phyloP scores from a whole-genome alignment of 2,113 vertebrate genomes.

The Marmota flaviventris region DNA sequence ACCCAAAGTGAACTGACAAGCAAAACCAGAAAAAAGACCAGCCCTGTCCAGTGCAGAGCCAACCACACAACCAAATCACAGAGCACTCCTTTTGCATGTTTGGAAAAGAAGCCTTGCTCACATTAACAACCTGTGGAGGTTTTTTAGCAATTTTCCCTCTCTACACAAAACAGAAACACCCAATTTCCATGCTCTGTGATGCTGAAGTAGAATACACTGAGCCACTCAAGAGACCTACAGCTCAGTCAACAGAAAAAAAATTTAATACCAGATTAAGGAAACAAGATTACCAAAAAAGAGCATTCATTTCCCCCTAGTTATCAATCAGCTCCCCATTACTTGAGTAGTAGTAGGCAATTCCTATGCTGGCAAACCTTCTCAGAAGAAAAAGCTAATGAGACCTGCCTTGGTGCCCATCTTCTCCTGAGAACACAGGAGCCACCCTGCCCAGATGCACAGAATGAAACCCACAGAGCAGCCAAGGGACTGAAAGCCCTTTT shows the following conservation, averaged over 20 bases:
- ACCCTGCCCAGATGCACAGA: neutral
- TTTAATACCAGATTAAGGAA: neutral
- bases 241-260: neutral
- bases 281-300: neutral
- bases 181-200: neutral
- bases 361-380: neutral
- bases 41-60: neutral
- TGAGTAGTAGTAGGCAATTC: neutral
- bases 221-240: neutral
- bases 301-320: neutral
- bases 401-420: neutral
- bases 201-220: neutral
- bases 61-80: neutral
- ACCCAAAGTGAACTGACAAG: neutral
- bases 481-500: neutral
- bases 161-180: neutral
- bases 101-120: neutral
- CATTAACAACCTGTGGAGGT: neutral
- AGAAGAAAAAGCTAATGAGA: neutral
- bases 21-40: neutral
- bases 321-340: neutral
- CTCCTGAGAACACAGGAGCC: neutral
- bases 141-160: neutral
- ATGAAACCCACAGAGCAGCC: neutral
- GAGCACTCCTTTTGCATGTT: neutral